Base-by-base conservation (phyloP, 2,888 invertebrate species). In the Endomychus coccineus region DNA sequence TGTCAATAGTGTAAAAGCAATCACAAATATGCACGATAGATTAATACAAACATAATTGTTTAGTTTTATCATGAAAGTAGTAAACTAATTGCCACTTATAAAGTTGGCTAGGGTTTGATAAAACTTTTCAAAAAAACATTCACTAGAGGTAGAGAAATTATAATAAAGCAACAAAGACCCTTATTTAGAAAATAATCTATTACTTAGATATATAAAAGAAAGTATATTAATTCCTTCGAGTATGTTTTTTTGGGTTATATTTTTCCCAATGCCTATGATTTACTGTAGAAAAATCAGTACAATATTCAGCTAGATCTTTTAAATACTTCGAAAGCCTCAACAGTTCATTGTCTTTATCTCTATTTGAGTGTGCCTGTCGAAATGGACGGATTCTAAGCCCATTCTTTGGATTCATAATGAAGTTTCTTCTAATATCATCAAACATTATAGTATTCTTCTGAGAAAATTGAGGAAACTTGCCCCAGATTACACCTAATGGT, bases 381-480 rank as follows among this genome's bases (percentile, higher is more conserved):
- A 94, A 96, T 0, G 95, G 84, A 56, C 83, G 74, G 52, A 96
- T 95, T 64, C 83, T 82, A 1, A 96, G 69, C 0, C 96, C 96
- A 40, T 85, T 89, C 52, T 87, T 86, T 0, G 95, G 95, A 64
- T 97, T 97, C 95, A 97, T 95, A 22, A 95, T 77, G 57, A 97
- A 97, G 66, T 97, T 97, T 50, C 94, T 73, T 35, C 94, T 72
- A 22, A 95, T 85, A 56, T 97, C 96, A 59, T 97, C 96, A 54
- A 97, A 89, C 95, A 97, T 97, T 44, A 97, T 92, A 0, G 95
- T 96, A 62, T 97, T 97, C 58, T 84, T 85, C 0, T 83, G 70
- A 29, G 77, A 83, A 66, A 88, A 96, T 58, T 94, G 88, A 1
- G 82, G 75, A 59, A 80, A 95, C 58, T 91, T 88, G 9, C 94